These are phyloP conservation scores for Petromus typicus DNA, from an alignment of 2,113 vertebrate genomes.

Conservation along the genomic window DNA sequence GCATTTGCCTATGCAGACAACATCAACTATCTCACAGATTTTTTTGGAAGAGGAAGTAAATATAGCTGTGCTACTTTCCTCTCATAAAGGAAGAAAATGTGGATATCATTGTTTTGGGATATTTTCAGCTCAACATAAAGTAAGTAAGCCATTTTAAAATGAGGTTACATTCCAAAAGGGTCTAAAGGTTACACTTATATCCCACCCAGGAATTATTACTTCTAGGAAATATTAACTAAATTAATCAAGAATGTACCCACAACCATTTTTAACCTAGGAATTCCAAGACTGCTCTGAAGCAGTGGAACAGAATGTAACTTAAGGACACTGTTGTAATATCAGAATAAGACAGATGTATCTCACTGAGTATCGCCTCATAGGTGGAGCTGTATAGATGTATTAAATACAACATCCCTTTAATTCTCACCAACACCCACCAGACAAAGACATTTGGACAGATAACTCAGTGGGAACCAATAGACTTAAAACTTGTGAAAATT, in stretches of 20 bases:
- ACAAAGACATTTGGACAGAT: neutral
- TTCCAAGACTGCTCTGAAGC: neutral
- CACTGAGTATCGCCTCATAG: neutral
- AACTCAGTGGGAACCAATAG: neutral
- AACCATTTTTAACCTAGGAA: neutral
- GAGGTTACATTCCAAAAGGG: neutral
- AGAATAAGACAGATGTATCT: neutral
- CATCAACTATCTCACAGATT: neutral
- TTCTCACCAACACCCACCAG: neutral
- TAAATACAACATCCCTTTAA: neutral
- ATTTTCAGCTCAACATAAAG: neutral
- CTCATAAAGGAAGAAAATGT: neutral
- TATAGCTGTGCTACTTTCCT: neutral
- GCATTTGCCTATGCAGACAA: neutral
- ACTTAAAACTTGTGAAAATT: neutral
- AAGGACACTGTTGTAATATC: neutral
- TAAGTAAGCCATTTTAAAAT: neutral
- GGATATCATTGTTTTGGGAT: neutral
- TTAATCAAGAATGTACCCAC: neutral
- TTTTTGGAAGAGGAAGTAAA: neutral
- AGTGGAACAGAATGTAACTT: neutral
- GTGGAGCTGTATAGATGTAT: fast-evolving
- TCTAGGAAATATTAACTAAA: neutral
- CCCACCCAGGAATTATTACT: neutral
- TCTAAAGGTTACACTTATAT: neutral